Percentiles rank a stretch among this genome's conserved stretches.
These are phyloP conservation scores for Emydocephalus ijimae DNA, from an alignment of 2,113 vertebrate genomes.

Conservation along the genomic window DNA sequence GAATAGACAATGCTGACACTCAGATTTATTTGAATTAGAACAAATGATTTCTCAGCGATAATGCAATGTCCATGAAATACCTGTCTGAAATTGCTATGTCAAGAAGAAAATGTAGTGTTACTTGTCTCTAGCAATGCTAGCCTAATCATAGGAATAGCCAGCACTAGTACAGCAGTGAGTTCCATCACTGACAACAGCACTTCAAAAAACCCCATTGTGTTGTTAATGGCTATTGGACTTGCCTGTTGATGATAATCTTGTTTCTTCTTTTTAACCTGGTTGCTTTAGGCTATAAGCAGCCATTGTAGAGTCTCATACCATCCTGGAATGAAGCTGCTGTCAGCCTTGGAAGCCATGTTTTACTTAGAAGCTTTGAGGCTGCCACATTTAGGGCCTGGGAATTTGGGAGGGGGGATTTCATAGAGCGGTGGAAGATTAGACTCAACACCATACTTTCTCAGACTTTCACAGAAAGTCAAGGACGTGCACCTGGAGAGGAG, in stretches of 20 bases:
- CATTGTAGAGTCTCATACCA: neutral
- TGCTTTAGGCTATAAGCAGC: neutral
- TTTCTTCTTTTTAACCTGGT: neutral
- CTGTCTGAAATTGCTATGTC: neutral
- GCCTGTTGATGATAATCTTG: neutral
- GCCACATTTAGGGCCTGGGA: no score
- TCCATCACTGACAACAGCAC: neutral
- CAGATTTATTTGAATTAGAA: neutral
- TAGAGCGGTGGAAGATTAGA: no score
- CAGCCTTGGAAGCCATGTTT: no score
- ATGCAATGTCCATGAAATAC: neutral
- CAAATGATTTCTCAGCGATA: neutral
- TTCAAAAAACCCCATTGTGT: neutral
- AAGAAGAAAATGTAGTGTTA: neutral
- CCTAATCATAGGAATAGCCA: neutral
- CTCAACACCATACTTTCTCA: no score
- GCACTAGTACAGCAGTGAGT: neutral
- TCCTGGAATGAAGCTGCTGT: neutral
- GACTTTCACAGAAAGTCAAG: no score
- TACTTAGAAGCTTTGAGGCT: no score
- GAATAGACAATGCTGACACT: neutral
- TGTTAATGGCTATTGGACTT: neutral
- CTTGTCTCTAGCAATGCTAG: neutral
- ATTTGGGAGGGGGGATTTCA: no score
- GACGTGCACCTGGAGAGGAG: no score